phyloP scores from a whole-genome alignment of 2,113 vertebrate genomes.

The Tetrax tetrax region DNA sequence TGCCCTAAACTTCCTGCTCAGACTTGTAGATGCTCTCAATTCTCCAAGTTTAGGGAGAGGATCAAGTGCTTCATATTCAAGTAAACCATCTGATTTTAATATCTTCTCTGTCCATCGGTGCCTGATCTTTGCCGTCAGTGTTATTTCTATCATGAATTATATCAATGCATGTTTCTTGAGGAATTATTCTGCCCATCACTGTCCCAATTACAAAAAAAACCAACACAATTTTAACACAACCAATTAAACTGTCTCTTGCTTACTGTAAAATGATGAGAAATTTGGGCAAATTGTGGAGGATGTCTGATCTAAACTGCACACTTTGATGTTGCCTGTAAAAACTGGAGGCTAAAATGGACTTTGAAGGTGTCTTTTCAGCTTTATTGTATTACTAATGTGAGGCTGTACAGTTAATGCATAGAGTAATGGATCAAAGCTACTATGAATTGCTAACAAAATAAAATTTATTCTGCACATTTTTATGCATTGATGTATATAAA shows the following conservation, averaged over 20 bases:
- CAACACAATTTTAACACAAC: background rate
- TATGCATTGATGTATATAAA: background rate
- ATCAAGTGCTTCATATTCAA: background rate
- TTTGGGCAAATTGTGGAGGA: background rate
- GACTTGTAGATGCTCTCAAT: background rate
- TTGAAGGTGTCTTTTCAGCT: background rate
- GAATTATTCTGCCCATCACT: background rate
- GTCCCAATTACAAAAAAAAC: background rate
- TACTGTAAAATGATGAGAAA: background rate
- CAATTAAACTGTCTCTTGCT: background rate
- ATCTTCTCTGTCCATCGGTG: background rate
- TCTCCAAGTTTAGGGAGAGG: background rate
- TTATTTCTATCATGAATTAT: background rate
- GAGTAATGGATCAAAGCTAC: background rate
- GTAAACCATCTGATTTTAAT: background rate
- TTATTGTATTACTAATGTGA: background rate
- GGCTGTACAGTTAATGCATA: background rate
- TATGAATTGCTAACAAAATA: background rate
- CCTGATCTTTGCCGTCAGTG: background rate
- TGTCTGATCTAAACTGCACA: background rate
- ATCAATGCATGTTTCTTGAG: background rate
- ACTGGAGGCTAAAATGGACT: background rate
- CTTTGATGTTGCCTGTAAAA: background rate
- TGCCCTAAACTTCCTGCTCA: background rate
- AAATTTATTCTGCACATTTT: background rate